phyloP scores from a whole-genome alignment of 1,140 invertebrate genomes.

The Doryteuthis pealeii region DNA sequence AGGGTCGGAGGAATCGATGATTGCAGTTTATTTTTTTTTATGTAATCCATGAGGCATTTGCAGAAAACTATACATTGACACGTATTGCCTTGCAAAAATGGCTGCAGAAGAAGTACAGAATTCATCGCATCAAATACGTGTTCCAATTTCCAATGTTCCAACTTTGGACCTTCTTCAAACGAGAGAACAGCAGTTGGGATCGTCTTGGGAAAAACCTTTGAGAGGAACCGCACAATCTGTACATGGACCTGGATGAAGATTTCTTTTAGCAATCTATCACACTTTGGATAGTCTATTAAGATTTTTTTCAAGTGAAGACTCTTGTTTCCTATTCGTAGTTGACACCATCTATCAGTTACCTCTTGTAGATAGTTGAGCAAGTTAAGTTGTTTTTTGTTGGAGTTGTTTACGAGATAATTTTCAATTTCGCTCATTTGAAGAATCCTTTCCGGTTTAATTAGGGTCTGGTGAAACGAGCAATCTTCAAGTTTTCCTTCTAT shows the following conservation, averaged over 20 bases:
- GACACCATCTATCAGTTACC: too few species aligned
- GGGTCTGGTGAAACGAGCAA: too few species aligned
- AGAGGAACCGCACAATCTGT: slow-evolving; percentile 29
- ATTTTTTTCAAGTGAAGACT: slow-evolving; percentile 21
- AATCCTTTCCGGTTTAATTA: too few species aligned
- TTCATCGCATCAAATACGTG: slow-evolving; percentile 46
- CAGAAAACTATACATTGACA: slow-evolving; percentile 45
- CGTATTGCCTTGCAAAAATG: slow-evolving; percentile 34
- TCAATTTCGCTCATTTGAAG: too few species aligned
- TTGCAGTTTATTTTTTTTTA: too few species aligned
- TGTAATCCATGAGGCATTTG: slow-evolving; percentile 17
- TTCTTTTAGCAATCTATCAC: slow-evolving; percentile 38
- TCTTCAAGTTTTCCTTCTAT: too few species aligned
- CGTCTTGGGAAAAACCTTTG: slow-evolving; percentile 32
- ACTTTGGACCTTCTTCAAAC: slow-evolving; percentile 32
- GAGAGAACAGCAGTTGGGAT: slow-evolving; percentile 42
- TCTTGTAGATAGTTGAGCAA: too few species aligned
- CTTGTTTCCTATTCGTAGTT: too few species aligned
- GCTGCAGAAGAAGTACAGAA: slow-evolving; percentile 45
- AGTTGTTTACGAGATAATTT: too few species aligned
- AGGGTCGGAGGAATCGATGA: too few species aligned
- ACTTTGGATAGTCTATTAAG: slow-evolving; percentile 37
- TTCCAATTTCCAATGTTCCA: slow-evolving; percentile 40
- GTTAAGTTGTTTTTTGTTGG: too few species aligned
- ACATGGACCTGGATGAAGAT: slow-evolving; percentile 47